These are phyloP conservation scores for Peromyscus maniculatus DNA, from an alignment of 2,113 vertebrate species.

Conservation along the genomic window DNA sequence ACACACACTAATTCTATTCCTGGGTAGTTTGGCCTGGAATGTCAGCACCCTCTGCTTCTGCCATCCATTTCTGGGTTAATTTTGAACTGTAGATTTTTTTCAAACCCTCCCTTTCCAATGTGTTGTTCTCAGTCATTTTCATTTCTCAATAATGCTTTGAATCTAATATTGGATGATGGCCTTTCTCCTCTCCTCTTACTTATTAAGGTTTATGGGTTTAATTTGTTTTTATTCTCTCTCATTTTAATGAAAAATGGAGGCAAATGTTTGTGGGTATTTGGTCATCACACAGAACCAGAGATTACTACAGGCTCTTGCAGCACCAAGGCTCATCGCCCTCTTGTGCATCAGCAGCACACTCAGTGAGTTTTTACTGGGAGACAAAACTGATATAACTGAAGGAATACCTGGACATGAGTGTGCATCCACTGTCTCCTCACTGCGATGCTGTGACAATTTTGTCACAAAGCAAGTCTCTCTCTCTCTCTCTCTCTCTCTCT, in stretches of 20 bases:
- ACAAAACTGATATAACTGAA: fast-evolving
- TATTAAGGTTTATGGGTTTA: slow-evolving; percentile 7
- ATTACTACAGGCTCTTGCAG: neutral
- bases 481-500: neutral
- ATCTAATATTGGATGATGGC: slow-evolving; percentile 12
- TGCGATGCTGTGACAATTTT: neutral
- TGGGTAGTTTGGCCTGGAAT: neutral
- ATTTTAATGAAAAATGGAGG: slow-evolving; percentile 58
- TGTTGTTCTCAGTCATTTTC: neutral
- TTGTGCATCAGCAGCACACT: too few relatives aligned
- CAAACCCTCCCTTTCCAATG: neutral
- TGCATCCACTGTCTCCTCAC: neutral
- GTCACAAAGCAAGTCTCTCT: neutral
- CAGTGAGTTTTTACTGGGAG: neutral
- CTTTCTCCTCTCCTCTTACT: neutral
- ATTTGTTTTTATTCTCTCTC: slow-evolving; percentile 48
- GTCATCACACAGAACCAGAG: neutral
- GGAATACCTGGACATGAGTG: neutral
- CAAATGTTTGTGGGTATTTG: neutral
- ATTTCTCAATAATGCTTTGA: slow-evolving; percentile 33
- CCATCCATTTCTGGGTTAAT: neutral
- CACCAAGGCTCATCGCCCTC: neutral
- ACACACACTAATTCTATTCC: neutral
- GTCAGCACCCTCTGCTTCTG: neutral
- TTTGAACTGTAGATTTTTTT: neutral